A percentile compares a stretch with the other conserved stretches of the same genome.
Conservation (phyloP, 2,113 vertebrate species). For the Otus sunia region DNA sequence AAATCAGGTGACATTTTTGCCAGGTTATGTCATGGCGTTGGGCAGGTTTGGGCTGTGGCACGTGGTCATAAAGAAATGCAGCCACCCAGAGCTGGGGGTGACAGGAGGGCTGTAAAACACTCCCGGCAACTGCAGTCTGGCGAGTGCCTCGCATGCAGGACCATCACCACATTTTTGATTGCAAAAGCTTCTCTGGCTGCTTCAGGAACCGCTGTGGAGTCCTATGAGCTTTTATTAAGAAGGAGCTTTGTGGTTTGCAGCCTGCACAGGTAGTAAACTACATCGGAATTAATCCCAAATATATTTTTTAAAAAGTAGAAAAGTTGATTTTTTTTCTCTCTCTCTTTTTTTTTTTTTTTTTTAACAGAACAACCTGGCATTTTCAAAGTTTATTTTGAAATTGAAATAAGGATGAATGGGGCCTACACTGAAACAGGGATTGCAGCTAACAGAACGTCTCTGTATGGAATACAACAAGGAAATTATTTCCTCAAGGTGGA, state of each 20-base stretch:
- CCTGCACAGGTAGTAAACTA: not conserved
- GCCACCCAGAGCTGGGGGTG: not conserved
- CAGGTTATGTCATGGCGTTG: not conserved
- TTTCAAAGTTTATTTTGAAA: slow-evolving; percentile 46
- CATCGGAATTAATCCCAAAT: not conserved
- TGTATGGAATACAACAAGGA: slow-evolving; percentile 63
- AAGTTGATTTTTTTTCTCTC: not conserved
- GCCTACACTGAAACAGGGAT: not conserved
- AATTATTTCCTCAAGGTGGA: slow-evolving; percentile 65
- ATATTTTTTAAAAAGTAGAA: slow-evolving; percentile 2
- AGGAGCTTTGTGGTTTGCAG: not conserved
- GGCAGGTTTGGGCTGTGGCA: not conserved
- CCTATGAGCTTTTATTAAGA: not conserved
- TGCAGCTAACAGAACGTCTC: slow-evolving; percentile 56
- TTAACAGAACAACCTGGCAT: not conserved
- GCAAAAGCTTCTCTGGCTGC: not conserved
- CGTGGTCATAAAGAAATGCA: not conserved
- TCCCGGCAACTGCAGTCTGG: not conserved
- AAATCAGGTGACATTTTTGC: slow-evolving; percentile 7
- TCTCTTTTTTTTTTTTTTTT: not conserved
- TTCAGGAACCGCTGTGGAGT: not conserved
- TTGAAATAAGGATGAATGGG: slow-evolving; percentile 31
- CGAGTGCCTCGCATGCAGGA: not conserved
- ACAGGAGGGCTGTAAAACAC: not conserved
- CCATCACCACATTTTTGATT: not conserved